A percentile compares a stretch with the other conserved stretches of the same genome.
These are phyloP conservation scores for Phataginus tricuspis DNA, from an alignment of 2,797 vertebrate genomes.

Conservation along the genomic window DNA sequence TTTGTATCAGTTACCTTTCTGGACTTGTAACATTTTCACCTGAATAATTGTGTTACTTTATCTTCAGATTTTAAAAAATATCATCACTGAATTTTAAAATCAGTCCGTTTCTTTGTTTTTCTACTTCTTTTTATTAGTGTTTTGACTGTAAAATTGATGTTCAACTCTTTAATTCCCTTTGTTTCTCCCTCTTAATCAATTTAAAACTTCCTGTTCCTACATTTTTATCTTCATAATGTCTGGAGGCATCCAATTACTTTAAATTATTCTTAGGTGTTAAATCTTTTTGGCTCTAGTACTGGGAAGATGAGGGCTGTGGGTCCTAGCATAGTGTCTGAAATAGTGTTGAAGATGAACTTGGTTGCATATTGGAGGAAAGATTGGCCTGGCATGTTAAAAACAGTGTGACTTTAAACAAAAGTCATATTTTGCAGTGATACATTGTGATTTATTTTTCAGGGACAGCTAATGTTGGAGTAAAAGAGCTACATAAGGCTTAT, in stretches of 20 bases:
- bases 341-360: slow-evolving; percentile 44
- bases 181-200: background rate
- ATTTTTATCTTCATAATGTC: slow-evolving; percentile 6
- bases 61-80: slow-evolving; percentile 31
- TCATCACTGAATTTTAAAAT: background rate
- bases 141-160: slow-evolving; percentile 18
- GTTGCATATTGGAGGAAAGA: background rate
- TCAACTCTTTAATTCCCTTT: slow-evolving; percentile 18
- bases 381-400: slow-evolving; percentile 5
- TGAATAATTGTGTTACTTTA: background rate
- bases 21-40: background rate
- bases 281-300: background rate
- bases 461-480: background rate
- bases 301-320: background rate
- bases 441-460: slow-evolving; percentile 28
- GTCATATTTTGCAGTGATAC: background rate
- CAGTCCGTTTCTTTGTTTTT: background rate
- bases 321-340: slow-evolving; percentile 13
- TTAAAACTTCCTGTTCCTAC: slow-evolving; percentile 20
- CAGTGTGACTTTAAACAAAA: background rate
- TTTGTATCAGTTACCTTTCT: background rate
- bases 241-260: background rate
- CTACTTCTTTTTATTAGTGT: background rate
- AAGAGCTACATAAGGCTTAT: background rate
- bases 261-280: background rate